A percentile compares a stretch with the other conserved stretches of the same genome.
Conservation (phyloP, 1,140 invertebrate species). For the Aphaenogaster floridana region DNA sequence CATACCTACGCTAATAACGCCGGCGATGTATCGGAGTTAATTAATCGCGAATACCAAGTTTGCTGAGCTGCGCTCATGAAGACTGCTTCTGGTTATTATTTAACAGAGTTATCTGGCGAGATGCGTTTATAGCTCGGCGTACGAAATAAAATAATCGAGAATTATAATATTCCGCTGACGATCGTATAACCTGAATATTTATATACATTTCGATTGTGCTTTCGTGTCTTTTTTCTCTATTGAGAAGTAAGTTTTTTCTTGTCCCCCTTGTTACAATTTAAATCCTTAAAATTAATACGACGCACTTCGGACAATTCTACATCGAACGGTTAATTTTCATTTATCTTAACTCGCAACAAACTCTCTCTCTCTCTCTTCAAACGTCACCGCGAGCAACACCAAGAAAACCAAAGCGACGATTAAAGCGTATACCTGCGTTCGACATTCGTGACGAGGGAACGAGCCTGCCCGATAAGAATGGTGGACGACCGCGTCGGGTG, state of each 20-base stretch:
- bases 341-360: conserved; percentile 9
- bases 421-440: conserved; percentile 45
- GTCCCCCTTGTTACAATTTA: neutral
- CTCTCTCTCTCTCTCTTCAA: conserved; percentile 21
- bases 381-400: conserved; percentile 31
- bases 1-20: conserved; percentile 56
- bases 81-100: conserved; percentile 57
- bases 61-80: conserved; percentile 33
- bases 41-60: conserved; percentile 66
- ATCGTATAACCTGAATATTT: neutral
- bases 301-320: neutral
- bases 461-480: conserved; percentile 42
- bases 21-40: conserved; percentile 60
- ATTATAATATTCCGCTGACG: neutral
- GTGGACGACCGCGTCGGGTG: conserved; percentile 36
- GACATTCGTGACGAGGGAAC: conserved; percentile 56
- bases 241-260: neutral
- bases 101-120: neutral
- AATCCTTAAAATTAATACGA: neutral
- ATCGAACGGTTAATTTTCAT: conserved; percentile 32
- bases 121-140: neutral
- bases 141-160: neutral
- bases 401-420: conserved; percentile 43
- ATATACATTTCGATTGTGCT: neutral
- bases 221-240: neutral